Evolutionary conservation across 2,113 vertebrate genomes (phyloP).

Genomic region (Willisornis vidua): DNA sequence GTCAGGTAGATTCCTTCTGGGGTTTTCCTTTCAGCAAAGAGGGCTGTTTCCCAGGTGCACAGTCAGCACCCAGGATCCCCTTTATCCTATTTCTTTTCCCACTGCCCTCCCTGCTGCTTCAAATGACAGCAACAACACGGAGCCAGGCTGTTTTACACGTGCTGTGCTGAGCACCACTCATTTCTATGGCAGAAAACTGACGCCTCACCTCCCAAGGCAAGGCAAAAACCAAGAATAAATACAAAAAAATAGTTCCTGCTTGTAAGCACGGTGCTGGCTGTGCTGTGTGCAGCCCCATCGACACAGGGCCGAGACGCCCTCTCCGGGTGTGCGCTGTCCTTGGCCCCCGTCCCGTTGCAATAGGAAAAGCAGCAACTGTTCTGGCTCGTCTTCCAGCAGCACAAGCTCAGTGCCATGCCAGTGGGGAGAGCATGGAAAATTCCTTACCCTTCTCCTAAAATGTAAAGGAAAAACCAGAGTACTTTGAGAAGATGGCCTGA

Average conservation of each 20-base stretch:
- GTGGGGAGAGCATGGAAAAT: not conserved
- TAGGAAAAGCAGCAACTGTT: constrained; percentile 48
- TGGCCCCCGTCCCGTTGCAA: not conserved
- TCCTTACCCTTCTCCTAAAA: not conserved
- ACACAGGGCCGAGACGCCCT: not conserved
- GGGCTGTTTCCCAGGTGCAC: not conserved
- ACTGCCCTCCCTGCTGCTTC: not conserved
- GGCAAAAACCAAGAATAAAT: not conserved
- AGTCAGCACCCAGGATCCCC: not conserved
- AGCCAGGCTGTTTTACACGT: not conserved
- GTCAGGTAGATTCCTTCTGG: rapidly evolving
- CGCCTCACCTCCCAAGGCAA: not conserved
- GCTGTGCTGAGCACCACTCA: rapidly evolving
- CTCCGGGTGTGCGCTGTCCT: not conserved
- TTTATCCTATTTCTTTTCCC: not conserved
- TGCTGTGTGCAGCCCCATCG: not conserved
- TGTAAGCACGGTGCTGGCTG: not conserved
- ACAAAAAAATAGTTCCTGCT: not conserved
- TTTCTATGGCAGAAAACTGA: not conserved
- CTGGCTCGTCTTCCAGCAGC: constrained; percentile 11
- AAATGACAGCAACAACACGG: rapidly evolving
- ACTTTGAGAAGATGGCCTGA: rapidly evolving
- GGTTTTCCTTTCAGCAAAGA: not conserved
- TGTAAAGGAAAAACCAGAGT: not conserved
- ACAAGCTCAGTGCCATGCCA: not conserved